Conservation (phyloP, 2,797 vertebrate species). For the Stomatorhinus walkeri region DNA sequence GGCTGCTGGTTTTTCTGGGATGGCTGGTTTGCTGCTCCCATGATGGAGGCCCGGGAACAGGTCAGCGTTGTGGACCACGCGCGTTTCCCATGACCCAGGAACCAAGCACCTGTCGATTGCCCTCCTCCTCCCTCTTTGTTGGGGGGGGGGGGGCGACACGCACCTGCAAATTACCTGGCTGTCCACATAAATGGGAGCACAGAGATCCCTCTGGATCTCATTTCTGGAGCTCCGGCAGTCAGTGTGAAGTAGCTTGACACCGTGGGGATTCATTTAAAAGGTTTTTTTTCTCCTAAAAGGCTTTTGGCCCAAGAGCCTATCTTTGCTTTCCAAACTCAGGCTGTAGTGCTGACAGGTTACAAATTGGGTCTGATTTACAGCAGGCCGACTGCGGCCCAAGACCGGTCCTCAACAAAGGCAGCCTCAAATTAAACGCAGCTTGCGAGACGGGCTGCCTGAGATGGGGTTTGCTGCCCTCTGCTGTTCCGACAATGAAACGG, state of each 20-base stretch:
- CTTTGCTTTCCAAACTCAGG: constrained; percentile 56
- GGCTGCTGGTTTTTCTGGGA: neutral
- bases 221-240: constrained; percentile 59
- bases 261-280: constrained; percentile 56
- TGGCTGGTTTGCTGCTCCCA: neutral
- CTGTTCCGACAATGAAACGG: constrained; percentile 43
- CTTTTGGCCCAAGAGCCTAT: constrained; percentile 53
- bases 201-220: constrained; percentile 67
- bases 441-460: constrained; percentile 19
- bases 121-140: neutral
- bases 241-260: constrained; percentile 30
- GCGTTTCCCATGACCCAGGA: neutral
- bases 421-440: constrained; percentile 44
- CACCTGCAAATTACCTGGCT: neutral
- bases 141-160: neutral
- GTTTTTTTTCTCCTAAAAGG: constrained; percentile 46
- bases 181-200: constrained; percentile 31
- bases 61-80: neutral
- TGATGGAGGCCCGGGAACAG: neutral
- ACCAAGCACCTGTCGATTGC: neutral
- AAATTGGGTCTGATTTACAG: constrained; percentile 71
- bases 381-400: constrained; percentile 57
- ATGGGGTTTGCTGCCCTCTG: constrained; percentile 61
- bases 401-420: constrained; percentile 45
- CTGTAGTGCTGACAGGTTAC: constrained; percentile 72